Base-by-base conservation (phyloP, 2,888 invertebrate species). In the Heliothis peltigera region DNA sequence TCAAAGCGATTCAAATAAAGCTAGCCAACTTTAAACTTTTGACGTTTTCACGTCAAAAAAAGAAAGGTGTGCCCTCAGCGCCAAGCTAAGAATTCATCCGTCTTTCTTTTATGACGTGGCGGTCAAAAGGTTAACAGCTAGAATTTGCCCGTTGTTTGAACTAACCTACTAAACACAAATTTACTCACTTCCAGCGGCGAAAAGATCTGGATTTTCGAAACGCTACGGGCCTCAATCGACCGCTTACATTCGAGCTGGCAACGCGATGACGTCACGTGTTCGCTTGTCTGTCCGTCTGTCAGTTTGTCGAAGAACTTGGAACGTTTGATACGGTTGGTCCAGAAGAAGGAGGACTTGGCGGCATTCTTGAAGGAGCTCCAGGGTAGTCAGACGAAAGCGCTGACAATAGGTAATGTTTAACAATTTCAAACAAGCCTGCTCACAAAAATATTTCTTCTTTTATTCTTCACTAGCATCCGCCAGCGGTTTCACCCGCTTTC, bases 181-280 rank as follows among this genome's bases (percentile, higher is more conserved):
- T 48, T 1, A 32, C 48, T 55, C n/a, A n/a, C n/a, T 83, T 81
- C 4, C 84, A 94, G 94, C 18, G 93, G 94, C 5, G 89, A 92
- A 59, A 91, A 92, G 62, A 86, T 93, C 2, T 94, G 94, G 94
- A 86, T 85, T 54, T 91, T 89, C 42, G 91, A 93, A 59, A 89
- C 88, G 0, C 25, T 93, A 0, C 77, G 85, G 44, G 77, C 89
- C 0, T 82, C 85, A 0, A 42, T 86, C 0, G 61, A 68, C 0
- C 84, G 84, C 0, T 59, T 92, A 0, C 70, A 82, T 18, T 28
- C 72, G 0, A 64, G 63, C 10, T 90, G 90, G 86, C 82, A 86
- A 7, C 60, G 68, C 0, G 77, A 75, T 2, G 86, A 90, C 18
- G 44, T 85, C 12, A 65, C 82, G 0, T 83, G 88, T 17, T 63